phyloP scores from a whole-genome alignment of 2,888 invertebrate genomes.

The Elegia similella region DNA sequence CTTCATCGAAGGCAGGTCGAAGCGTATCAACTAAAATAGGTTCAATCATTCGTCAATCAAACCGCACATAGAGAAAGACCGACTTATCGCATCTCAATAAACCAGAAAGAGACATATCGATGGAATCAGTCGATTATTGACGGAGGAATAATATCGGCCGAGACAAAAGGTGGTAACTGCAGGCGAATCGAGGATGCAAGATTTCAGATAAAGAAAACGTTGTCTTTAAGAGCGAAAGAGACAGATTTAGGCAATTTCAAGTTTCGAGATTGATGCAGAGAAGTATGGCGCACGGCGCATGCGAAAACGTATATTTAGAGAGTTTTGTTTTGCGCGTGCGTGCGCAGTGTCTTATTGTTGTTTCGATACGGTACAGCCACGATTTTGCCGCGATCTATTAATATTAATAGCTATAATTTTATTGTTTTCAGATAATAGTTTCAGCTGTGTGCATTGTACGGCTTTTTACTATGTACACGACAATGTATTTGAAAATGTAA shows the following conservation, averaged over 20 bases:
- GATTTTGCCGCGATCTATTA: slow-evolving; percentile 38
- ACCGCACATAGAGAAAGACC: slow-evolving; percentile 58
- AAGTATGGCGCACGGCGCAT: slow-evolving; percentile 54
- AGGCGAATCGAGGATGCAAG: slow-evolving; percentile 48
- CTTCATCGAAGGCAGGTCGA: slow-evolving; percentile 51
- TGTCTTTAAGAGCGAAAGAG: slow-evolving; percentile 49
- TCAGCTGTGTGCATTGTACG: not conserved
- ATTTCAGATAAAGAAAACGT: slow-evolving; percentile 44
- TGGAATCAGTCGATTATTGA: slow-evolving; percentile 55
- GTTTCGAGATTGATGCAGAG: slow-evolving; percentile 34
- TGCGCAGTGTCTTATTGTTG: slow-evolving; percentile 55
- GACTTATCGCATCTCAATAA: slow-evolving; percentile 42
- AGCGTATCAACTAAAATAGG: slow-evolving; percentile 57
- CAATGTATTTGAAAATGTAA: not conserved
- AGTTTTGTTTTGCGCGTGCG: slow-evolving; percentile 55
- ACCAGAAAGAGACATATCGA: slow-evolving; percentile 51
- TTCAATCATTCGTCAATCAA: slow-evolving; percentile 75
- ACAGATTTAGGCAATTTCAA: slow-evolving; percentile 47
- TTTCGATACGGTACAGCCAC: slow-evolving; percentile 57
- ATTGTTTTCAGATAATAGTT: slow-evolving; percentile 8
- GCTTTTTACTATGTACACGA: not conserved
- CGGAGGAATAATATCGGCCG: slow-evolving; percentile 44
- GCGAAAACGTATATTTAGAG: slow-evolving; percentile 58
- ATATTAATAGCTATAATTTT: slow-evolving; percentile 30
- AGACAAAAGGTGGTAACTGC: slow-evolving; percentile 51